Base-by-base conservation (phyloP, 2,888 invertebrate genomes). In the Acleris holmiana region DNA sequence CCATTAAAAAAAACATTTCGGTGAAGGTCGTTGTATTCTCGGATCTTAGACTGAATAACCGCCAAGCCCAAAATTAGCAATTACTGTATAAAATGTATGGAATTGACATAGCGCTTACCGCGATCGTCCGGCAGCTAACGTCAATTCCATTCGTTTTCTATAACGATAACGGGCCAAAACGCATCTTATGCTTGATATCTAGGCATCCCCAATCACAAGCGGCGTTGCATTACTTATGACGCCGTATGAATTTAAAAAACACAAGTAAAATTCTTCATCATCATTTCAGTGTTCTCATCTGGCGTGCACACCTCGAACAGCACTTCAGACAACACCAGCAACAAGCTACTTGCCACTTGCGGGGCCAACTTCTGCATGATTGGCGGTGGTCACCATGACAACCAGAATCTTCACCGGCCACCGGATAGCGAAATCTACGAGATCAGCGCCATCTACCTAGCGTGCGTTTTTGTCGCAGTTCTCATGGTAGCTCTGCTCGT, bases 391-490 rank as follows among this genome's bases (percentile, higher is more conserved):
- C 94, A 94, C 69, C 94, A 94, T 68, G 95, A 94, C 71, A 96
- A 96, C 82, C 95, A 95, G 71, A 96, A 96, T 80, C 90, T 98
- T 68, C 94, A 95, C 73, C 93, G 97, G 71, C 98, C 98, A 1
- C 96, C 96, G 56, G 96, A 96, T 78, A 94, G 94, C 66, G 97
- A 98, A 93, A 97, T 98, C 79, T 97, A 97, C 84, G 96, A 96
- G 85, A 97, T 98, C 80, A 96, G 97, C 58, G 95, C 96, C 73
- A 98, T 98, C 75, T 99, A 98, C 83, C 93, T 98, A 68, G 95
- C 95, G 0, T 98, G 98, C 83, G 97, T 98, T 29, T 83, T 97
- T 54, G 93, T 96, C 10, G 98, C 98, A 2, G 97, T 98, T 2
- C 92, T 97, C 67, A 95, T 99, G 82, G 96, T 99, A 61, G 96